Base-by-base conservation (phyloP, 1,140 invertebrate genomes). In the Helicoverpa armigera region DNA sequence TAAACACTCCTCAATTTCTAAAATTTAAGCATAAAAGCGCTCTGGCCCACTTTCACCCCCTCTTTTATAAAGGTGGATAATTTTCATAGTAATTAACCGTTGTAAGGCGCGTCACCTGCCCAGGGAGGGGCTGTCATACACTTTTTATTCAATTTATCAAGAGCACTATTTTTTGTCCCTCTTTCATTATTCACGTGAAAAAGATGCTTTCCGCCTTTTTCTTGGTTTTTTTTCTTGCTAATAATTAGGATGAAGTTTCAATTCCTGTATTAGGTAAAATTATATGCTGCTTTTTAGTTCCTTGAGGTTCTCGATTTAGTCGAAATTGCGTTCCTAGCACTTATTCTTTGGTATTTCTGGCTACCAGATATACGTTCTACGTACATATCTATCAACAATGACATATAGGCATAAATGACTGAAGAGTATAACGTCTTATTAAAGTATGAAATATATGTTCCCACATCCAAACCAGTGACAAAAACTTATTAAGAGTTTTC, bases 1-100 rank as follows among this genome's bases (percentile, higher is more conserved):
- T 23, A 23, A 69, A 69, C 65, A 69, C 65, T 16, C 50, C 7
- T 69, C 16, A 69, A 23, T 43, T 69, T 16, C 43, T 69, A 69
- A 69, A 69, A 69, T 69, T 51, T 69, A 50, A 69, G 23, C 65
- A 43, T 50, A 69, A 69, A 69, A 43, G 65, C 65, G 18, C 65
- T 69, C 23, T 50, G 65, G 48, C 16, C 43, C 65, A 18, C 43
- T 31, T 67, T 35, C 56, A 58, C 43, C 65, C 35, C n/a, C 43
- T 69, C 65, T 10, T 43, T 4, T 65, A n/a, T 65, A 65, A 69
- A 16, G 65, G 65, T 23, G 65, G 65, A 69, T 69, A 69, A 69
- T 69, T 69, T 50, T 69, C 65, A 69, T 69, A 69, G 65, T 69
- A 69, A 69, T 69, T 69, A 69, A 69, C 65, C 65, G 65, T 69